A percentile compares a stretch with the other conserved stretches of the same genome.
These are phyloP conservation scores for Microplitis mediator DNA, from an alignment of 1,140 invertebrate species.

Conservation along the genomic window DNA sequence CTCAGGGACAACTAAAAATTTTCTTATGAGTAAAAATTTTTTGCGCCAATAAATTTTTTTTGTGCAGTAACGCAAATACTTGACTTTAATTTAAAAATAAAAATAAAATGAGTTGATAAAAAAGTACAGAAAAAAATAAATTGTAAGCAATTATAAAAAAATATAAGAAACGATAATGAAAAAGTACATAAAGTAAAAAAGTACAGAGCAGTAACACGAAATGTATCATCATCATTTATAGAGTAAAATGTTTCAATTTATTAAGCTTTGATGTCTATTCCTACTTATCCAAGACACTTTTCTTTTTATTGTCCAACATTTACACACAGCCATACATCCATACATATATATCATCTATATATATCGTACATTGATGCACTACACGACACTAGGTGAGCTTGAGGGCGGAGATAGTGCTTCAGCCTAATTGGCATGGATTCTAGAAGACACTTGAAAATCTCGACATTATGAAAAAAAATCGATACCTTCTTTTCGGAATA, in stretches of 20 bases:
- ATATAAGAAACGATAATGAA: background rate
- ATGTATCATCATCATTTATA: background rate
- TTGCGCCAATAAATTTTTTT: too few species aligned
- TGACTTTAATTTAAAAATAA: too few species aligned
- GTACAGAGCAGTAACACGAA: background rate
- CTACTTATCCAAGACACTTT: background rate
- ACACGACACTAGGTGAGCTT: background rate
- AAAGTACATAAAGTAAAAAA: background rate
- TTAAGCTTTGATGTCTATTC: background rate
- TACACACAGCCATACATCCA: too few species aligned
- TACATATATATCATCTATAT: too few species aligned
- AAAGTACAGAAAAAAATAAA: too few species aligned
- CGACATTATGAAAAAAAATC: background rate
- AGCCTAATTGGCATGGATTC: constrained; percentile 5
- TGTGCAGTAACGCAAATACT: too few species aligned
- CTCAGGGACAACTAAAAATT: too few species aligned
- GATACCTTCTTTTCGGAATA: background rate
- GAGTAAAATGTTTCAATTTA: background rate
- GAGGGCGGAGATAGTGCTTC: background rate
- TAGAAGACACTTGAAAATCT: background rate
- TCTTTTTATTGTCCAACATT: background rate
- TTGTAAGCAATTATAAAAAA: too few species aligned
- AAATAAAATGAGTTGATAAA: too few species aligned
- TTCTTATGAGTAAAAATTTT: too few species aligned
- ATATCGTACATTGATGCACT: too few species aligned